Conservation (phyloP, 2,113 vertebrate species). For the Triplophysa tibetana region DNA sequence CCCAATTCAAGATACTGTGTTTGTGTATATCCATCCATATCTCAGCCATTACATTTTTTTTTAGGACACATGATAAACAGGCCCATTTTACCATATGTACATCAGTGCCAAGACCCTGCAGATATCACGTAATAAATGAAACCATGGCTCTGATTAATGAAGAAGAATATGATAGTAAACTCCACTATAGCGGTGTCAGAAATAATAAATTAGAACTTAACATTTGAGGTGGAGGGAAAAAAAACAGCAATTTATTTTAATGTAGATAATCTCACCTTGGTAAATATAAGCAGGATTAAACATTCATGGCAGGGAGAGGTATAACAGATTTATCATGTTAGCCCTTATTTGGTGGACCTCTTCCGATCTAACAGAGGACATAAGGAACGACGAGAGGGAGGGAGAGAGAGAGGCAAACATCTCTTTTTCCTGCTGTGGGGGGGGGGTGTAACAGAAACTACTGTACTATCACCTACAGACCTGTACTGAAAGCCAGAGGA, state of each 20-base stretch:
- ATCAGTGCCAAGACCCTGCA: constrained; percentile 73
- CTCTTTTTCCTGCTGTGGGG: constrained; percentile 15
- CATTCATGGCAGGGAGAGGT: constrained; percentile 52
- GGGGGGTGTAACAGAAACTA: constrained; percentile 74
- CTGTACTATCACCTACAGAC: constrained; percentile 74
- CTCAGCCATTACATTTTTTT: constrained; percentile 47
- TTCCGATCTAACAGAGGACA: constrained; percentile 64
- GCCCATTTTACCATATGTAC: constrained; percentile 74
- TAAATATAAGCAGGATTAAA: constrained; percentile 52
- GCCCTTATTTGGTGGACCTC: constrained; percentile 63
- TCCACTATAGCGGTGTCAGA: constrained; percentile 77
- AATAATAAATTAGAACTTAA: constrained; percentile 80
- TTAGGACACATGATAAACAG: constrained; percentile 72
- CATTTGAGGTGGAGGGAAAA: constrained; percentile 54
- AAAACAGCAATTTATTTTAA: constrained; percentile 35
- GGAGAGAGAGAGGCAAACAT: constrained; percentile 15
- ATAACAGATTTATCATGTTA: constrained; percentile 56
- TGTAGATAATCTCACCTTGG: constrained; percentile 51
- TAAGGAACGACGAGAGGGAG: constrained; percentile 1
- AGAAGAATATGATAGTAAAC: constrained; percentile 74
- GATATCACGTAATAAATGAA: constrained; percentile 80
- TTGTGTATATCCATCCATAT: neutral
- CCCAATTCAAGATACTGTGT: too few relatives aligned
- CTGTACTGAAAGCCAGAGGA: constrained; percentile 81
- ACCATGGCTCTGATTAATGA: constrained; percentile 78